Conservation (phyloP, 2,797 vertebrate species). For the Mormyrops boulengeri region DNA sequence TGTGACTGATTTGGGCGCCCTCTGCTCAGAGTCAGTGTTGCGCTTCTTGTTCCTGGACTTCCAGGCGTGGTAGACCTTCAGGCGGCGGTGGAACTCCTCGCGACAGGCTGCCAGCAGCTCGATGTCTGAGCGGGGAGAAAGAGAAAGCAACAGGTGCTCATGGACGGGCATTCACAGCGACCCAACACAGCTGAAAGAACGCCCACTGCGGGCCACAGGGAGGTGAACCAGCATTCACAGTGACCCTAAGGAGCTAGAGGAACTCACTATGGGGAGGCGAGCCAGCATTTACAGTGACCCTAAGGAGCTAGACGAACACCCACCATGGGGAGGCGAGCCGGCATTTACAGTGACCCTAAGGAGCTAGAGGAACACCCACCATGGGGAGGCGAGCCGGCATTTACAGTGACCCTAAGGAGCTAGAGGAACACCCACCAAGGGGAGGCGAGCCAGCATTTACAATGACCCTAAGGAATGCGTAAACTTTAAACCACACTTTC, state of each 20-base stretch:
- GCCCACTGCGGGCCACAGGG: not conserved
- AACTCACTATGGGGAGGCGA: too few relatives aligned
- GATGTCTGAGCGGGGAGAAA: conserved; percentile 69
- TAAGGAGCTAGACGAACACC: too few relatives aligned
- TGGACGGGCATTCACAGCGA: not conserved
- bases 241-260: too few relatives aligned
- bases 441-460: too few relatives aligned
- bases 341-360: too few relatives aligned
- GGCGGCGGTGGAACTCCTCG: conserved; percentile 94
- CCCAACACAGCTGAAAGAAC: not conserved
- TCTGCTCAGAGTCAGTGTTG: conserved; percentile 79
- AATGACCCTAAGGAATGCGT: not conserved
- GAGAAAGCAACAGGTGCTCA: not conserved
- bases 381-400: too few relatives aligned
- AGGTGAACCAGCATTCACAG: too few relatives aligned
- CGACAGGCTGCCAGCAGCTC: conserved; percentile 92
- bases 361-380: too few relatives aligned
- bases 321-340: not conserved
- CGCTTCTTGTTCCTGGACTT: conserved; percentile 98
- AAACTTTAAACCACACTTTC: not conserved
- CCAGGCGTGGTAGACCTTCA: conserved; percentile 98
- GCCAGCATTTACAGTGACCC: not conserved
- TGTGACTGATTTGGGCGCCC: conserved; percentile 90
- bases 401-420: too few relatives aligned
- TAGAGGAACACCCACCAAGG: too few relatives aligned